phyloP scores from a whole-genome alignment of 2,113 vertebrate species.

The Centrocercus urophasianus region DNA sequence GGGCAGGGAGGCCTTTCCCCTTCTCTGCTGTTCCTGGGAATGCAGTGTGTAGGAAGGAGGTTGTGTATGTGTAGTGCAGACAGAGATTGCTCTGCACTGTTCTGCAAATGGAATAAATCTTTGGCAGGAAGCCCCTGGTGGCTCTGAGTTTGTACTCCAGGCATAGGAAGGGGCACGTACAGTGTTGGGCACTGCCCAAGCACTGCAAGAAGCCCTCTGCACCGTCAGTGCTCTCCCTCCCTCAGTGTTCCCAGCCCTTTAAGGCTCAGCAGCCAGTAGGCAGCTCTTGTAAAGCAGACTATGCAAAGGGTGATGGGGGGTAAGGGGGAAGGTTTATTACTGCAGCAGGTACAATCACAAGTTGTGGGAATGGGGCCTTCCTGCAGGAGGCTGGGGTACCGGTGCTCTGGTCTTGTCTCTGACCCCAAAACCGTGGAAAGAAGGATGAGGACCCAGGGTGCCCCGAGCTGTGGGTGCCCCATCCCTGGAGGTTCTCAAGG shows the following conservation, averaged over 20 bases:
- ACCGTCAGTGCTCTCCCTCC: neutral
- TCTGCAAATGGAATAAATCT: slow-evolving; percentile 64
- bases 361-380: neutral
- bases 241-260: neutral
- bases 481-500: no score
- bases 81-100: neutral
- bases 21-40: neutral
- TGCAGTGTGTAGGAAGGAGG: neutral
- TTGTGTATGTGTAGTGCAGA: neutral
- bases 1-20: neutral
- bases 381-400: neutral
- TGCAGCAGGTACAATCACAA: neutral
- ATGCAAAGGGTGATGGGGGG: accelerated
- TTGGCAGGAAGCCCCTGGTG: neutral
- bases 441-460: no score
- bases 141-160: slow-evolving; percentile 24
- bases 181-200: neutral
- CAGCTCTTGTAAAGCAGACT: accelerated
- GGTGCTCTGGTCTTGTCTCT: slow-evolving; percentile 6
- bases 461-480: no score
- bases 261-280: neutral
- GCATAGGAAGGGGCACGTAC: neutral
- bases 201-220: neutral
- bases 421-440: neutral
- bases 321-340: slow-evolving; percentile 9